Evolutionary conservation across 2,888 invertebrate species (phyloP), one percentile per base, ranked within the genome.

Genomic region (Ceramica pisi): DNA sequence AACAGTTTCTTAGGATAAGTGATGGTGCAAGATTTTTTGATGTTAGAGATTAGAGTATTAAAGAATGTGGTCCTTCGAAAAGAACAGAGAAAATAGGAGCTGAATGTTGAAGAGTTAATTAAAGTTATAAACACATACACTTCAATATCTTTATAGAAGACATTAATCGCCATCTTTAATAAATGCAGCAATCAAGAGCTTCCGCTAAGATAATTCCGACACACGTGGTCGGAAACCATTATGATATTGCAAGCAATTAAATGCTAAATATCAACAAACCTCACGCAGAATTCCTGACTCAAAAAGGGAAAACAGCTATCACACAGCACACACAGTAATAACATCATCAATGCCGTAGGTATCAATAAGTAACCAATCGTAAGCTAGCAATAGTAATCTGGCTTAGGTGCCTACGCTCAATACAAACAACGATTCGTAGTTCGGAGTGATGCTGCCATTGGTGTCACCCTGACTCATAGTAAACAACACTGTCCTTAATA

Each of bases 401-500:
- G 26, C 21, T 44, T 71, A 72, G 26, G 26, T 56, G 73, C 50
- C 21, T 74, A 51, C 31, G 26, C 53, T 35, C 55, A 56, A 16
- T 23, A 64, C 21, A 51, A 70, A 46, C 70, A 50, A 67, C 55
- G 71, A 50, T 23, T 62, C 44, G 61, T 31, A 61, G 69, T 71
- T 61, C 41, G 57, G 21, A 62, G 65, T 71, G 81, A 75, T 73
- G 71, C 61, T 73, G 63, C 78, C 78, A 68, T 66, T 41, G 61
- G 64, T 74, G 83, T 73, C 75, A 66, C 31, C 65, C 78, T 83
- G 83, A 83, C 48, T 83, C 83, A 83, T 82, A 68, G 59, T 56
- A 26, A 68, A 78, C 55, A 71, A 19, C 59, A 44, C 65, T 71
- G 35, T 82, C 72, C 79, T 59, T 62, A 68, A 51, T 56, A 51